Evolutionary conservation across 2,113 vertebrate genomes (phyloP), one percentile per base, ranked within the genome.

Genomic region (Probosciger aterrimus): DNA sequence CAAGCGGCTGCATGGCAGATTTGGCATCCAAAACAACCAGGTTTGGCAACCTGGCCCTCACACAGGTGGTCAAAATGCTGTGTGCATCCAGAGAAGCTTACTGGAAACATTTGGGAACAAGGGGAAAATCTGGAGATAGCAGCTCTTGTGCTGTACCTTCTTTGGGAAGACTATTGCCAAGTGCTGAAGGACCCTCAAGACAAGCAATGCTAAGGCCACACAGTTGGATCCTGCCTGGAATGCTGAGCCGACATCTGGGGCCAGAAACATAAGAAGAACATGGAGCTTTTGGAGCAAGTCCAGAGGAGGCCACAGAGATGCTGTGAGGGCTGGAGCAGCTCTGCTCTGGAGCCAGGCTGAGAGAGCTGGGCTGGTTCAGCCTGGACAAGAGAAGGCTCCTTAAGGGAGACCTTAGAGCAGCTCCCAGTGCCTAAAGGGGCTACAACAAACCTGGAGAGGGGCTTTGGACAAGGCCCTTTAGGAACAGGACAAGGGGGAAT

Each of bases 51-150:
- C 43, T 41, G 35, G 6, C 50, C 18, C 7, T 2, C 0, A 39
- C 0, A 2, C 53, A 78, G 49, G 30, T 1, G 11, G 18, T 25
- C 47, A 33, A 52, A 43, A 39, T 0, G 0, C 47, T 4, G 22
- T 22, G 53, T 27, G 33, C 23, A 33, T 55, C 55, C 62, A 85
- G 62, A 59, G 43, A 33, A 28, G 10, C 59, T 79, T 49, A 14
- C 19, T 37, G 74, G 55, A 37, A 73, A 67, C 31, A 64, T 8
- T 27, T 43, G 57, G 69, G 16, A 81, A 27, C 3, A 25, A 37
- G 31, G 18, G 35, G 53, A 85, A 30, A 14, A 18, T 7, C 74
- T 31, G 55, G 39, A 55, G 37, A 39, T 5, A 18, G 43, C 49
- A 75, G 73, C 50, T 57, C 33, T 6, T 15, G 27, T 52, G 46